These are phyloP conservation scores for Emesis furor DNA, from an alignment of 2,888 invertebrate genomes.

Conservation along the genomic window DNA sequence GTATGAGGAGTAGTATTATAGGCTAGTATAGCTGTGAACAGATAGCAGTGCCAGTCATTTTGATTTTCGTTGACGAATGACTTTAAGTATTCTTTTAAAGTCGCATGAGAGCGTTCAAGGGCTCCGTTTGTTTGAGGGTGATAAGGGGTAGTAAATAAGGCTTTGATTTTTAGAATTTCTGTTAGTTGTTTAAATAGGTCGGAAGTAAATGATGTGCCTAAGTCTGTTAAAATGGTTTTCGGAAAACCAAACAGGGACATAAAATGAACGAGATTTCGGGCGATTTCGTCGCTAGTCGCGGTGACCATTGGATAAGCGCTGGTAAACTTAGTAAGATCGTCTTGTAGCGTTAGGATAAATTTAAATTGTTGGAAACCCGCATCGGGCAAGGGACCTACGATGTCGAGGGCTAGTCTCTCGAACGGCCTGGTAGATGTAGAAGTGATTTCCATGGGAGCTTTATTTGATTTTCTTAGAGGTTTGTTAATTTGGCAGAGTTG, in stretches of 20 bases:
- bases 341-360: constrained; percentile 60
- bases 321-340: constrained; percentile 35
- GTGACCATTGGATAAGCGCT: too few species aligned
- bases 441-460: constrained; percentile 33
- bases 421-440: constrained; percentile 24
- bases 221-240: too few species aligned
- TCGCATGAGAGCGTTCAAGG: constrained; percentile 70
- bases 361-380: constrained; percentile 52
- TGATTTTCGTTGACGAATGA: constrained; percentile 70
- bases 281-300: too few species aligned
- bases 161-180: constrained; percentile 47
- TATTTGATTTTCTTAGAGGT: constrained; percentile 25
- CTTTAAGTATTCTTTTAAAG: constrained; percentile 74
- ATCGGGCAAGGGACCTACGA: constrained; percentile 45
- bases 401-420: constrained; percentile 38
- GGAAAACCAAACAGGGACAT: too few species aligned
- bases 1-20: constrained; percentile 61
- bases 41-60: constrained; percentile 7
- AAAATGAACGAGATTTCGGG: too few species aligned
- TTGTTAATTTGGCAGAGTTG: constrained; percentile 67
- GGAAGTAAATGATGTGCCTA: constrained; percentile 6
- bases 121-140: constrained; percentile 65
- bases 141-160: constrained; percentile 55
- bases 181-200: constrained; percentile 32
- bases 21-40: constrained; percentile 73